Conservation (phyloP, 2,797 vertebrate genomes). For the Salmo trutta region DNA sequence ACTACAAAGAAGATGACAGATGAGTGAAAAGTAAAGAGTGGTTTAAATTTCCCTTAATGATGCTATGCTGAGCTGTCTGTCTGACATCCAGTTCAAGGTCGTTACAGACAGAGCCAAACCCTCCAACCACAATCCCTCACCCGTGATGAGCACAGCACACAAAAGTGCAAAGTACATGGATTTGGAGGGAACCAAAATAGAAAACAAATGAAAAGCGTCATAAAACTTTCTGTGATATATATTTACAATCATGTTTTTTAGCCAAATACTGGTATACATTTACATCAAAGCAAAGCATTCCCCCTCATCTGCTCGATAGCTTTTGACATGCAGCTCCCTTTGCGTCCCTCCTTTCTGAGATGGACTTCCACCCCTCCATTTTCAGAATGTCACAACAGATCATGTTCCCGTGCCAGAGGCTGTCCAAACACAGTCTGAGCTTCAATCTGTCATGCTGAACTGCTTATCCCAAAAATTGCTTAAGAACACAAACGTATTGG, state of each 20-base stretch:
- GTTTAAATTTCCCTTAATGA: constrained; percentile 66
- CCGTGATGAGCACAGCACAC: constrained; percentile 62
- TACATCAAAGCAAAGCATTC: constrained; percentile 82
- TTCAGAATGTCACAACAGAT: constrained; percentile 41
- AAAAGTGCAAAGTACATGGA: constrained; percentile 73
- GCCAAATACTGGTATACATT: constrained; percentile 72
- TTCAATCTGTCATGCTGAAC: constrained; percentile 48
- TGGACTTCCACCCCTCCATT: constrained; percentile 44
- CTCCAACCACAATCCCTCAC: constrained; percentile 56
- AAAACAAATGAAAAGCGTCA: constrained; percentile 67
- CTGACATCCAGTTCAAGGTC: constrained; percentile 49
- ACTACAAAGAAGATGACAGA: constrained; percentile 58
- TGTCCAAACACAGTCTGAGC: constrained; percentile 55
- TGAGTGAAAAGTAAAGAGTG: constrained; percentile 58
- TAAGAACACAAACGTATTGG: constrained; percentile 64
- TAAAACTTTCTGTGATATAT: constrained; percentile 64
- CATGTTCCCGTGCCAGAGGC: constrained; percentile 57
- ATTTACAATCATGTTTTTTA: constrained; percentile 70
- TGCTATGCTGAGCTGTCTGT: constrained; percentile 43
- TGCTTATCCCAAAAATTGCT: constrained; percentile 56
- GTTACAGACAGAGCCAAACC: constrained; percentile 56
- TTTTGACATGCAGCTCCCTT: constrained; percentile 75
- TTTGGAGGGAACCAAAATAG: constrained; percentile 38
- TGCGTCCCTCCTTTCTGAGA: constrained; percentile 57
- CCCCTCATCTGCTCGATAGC: constrained; percentile 67